phyloP scores from a whole-genome alignment of 2,113 vertebrate genomes.

The Agelaius tricolor region DNA sequence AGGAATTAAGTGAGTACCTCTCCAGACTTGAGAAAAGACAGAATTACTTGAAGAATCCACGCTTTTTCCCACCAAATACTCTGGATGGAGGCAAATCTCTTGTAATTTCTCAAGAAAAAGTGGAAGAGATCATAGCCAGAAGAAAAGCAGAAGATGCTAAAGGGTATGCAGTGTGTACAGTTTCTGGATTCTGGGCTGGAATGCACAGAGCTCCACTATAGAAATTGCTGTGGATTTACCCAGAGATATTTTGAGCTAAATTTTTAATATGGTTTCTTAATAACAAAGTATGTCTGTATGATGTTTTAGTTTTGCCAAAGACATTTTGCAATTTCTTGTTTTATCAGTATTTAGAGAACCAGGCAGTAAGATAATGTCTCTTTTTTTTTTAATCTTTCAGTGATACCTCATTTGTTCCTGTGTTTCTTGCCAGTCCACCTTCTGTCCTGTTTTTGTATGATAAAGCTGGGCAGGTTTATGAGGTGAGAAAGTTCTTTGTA shows the following conservation, averaged over 20 bases:
- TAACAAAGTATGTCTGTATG: neutral
- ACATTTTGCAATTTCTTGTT: neutral
- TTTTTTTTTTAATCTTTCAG: slow-evolving; percentile 10
- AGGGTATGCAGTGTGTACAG: slow-evolving; percentile 69
- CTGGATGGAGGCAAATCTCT: slow-evolving; percentile 79
- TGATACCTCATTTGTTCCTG: slow-evolving; percentile 62
- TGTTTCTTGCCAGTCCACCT: slow-evolving; percentile 86
- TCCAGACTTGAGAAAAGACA: slow-evolving; percentile 71
- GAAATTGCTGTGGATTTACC: neutral
- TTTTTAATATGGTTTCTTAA: neutral
- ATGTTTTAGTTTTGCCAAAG: neutral
- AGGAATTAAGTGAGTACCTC: slow-evolving; percentile 62
- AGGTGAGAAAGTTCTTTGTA: slow-evolving; percentile 77
- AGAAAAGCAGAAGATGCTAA: neutral
- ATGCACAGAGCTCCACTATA: neutral
- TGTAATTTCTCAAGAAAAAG: slow-evolving; percentile 67
- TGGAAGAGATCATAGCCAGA: neutral
- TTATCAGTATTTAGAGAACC: neutral
- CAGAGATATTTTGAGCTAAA: neutral
- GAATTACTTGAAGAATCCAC: slow-evolving; percentile 85
- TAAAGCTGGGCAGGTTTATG: slow-evolving; percentile 84
- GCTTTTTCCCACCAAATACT: slow-evolving; percentile 81
- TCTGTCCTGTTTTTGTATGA: slow-evolving; percentile 84
- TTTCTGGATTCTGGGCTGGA: neutral
- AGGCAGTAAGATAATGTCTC: neutral